These are phyloP conservation scores for Phyllostomus hastatus DNA, from an alignment of 2,113 vertebrate genomes.

Conservation along the genomic window DNA sequence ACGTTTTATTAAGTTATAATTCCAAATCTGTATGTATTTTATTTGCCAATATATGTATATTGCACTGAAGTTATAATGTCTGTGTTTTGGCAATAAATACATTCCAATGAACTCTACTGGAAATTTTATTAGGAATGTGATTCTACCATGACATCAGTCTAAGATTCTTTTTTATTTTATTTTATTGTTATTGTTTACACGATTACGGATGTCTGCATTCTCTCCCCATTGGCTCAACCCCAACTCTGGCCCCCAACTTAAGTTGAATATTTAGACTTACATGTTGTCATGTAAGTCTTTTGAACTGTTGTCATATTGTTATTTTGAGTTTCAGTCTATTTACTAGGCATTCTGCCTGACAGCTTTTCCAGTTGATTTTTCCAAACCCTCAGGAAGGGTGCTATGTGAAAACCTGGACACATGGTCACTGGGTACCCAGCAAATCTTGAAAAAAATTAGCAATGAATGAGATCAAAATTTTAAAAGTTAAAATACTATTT, in stretches of 20 bases:
- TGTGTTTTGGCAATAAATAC: background rate
- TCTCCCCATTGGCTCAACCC: too few relatives aligned
- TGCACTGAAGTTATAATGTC: background rate
- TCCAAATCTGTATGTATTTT: background rate
- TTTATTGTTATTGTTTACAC: too few relatives aligned
- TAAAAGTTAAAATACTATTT: background rate
- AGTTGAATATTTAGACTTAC: background rate
- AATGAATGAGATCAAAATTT: background rate
- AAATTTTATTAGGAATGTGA: background rate
- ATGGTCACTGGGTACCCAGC: background rate
- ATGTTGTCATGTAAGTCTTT: background rate
- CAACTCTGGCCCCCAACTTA: background rate
- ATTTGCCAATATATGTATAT: background rate
- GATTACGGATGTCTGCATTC: too few relatives aligned
- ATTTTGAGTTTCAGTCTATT: background rate
- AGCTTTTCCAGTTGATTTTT: background rate
- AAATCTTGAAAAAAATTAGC: background rate
- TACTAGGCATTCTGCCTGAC: background rate
- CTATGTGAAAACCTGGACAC: background rate
- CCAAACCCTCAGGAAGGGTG: background rate
- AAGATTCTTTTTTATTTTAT: background rate
- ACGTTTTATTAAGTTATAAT: conserved; percentile 23
- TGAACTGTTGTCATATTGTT: background rate
- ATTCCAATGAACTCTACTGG: background rate
- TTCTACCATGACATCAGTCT: background rate